Conservation (phyloP, 2,888 invertebrate species). For the Alloscopus bannaensis region DNA sequence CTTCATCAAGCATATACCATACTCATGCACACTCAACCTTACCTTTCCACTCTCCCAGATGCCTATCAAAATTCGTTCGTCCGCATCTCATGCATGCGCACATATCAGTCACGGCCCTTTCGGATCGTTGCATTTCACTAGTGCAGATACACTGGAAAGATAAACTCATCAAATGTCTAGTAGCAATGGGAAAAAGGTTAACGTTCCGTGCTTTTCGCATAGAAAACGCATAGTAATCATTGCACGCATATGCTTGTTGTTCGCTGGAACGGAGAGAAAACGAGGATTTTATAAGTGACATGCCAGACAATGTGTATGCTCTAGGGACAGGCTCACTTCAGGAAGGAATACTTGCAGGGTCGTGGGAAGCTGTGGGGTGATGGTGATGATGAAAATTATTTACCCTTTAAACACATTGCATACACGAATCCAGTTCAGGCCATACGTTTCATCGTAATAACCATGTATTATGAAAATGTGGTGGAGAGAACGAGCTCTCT, state of each 20-base stretch:
- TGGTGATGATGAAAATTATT: conserved; percentile 15
- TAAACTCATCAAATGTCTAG: conserved; percentile 19
- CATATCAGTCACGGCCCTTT: conserved; percentile 32
- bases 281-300: conserved; percentile 31
- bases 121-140: conserved; percentile 26
- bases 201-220: conserved; percentile 4
- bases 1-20: too few relatives aligned
- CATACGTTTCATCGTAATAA: conserved; percentile 10
- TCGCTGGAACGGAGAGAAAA: conserved; percentile 21
- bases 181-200: not conserved
- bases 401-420: conserved; percentile 25
- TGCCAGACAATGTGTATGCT: conserved; percentile 12
- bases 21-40: too few relatives aligned
- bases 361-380: conserved; percentile 37
- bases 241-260: conserved; percentile 21
- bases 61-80: not conserved
- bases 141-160: conserved; percentile 12
- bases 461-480: conserved; percentile 7
- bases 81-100: not conserved
- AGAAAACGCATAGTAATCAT: conserved; percentile 11
- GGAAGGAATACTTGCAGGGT: conserved; percentile 24
- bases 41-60: too few relatives aligned
- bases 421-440: not conserved
- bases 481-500: not conserved
- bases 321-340: conserved; percentile 20